Evolutionary conservation across 2,888 invertebrate species (phyloP), one percentile per base, ranked within the genome.

Genomic region (Chrysolina oricalcia): DNA sequence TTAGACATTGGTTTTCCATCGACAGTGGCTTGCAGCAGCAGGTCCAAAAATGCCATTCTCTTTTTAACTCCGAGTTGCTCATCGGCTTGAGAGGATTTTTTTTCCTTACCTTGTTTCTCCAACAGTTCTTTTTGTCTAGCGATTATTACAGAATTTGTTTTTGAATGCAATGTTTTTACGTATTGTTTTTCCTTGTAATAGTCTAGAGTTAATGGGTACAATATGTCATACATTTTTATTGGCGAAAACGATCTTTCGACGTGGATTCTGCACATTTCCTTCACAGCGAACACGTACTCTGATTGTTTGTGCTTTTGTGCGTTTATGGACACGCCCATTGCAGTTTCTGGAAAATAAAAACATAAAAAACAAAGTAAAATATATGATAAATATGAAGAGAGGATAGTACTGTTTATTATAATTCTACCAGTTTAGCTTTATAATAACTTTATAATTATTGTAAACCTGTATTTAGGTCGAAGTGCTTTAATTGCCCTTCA

Each of bases 271-370:
- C 85, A 84, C 83, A 87, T 84, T 70, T 90, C 91, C 87, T 93
- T 92, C 48, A 96, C 93, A 8, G 94, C 93, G 83, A 90, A 89
- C 0, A 95, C 94, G 85, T 95, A 96, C 81, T 92, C 91, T 0
- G 94, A 94, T 78, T 94, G 91, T 6, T 89, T 89, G 83, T 93
- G 90, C 11, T 89, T 89, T 87, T 96, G 96, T 0, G 95, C 94
- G 84, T 94, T 90, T 0, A 95, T 89, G 40, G 91, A 91, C 9
- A 92, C 91, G 0, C 96, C 96, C 96, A 97, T 97, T 8, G 96
- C 94, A 10, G 95, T 93, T 89, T 96, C 96, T 95, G 17, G 10
- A 59, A 59, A 9, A n/a, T 9, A n/a, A 59, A 27, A n/a, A n/a
- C n/a, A n/a, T n/a, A n/a, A n/a, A n/a, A n/a, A n/a, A n/a, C n/a